Percentiles rank a stretch among this genome's conserved stretches.
Conservation (phyloP, 2,797 vertebrate genomes). For the Megaceryle alcyon region DNA sequence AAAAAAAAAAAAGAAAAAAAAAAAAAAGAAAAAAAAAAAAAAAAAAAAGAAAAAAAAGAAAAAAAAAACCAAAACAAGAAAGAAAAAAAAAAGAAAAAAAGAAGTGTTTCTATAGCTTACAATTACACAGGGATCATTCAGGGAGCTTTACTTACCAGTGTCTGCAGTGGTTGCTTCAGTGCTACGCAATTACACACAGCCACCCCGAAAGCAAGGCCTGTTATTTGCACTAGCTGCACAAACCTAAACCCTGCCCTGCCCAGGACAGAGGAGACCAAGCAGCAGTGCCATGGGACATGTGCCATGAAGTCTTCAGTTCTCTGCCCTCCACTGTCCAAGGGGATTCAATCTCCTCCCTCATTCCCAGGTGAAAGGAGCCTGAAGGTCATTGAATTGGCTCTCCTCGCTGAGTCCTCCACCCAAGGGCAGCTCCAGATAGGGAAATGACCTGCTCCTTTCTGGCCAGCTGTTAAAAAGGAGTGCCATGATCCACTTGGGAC, state of each 20-base stretch:
- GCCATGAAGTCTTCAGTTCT: background rate
- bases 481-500: background rate
- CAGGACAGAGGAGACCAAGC: background rate
- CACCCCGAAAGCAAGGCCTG: background rate
- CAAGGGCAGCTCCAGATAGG: background rate
- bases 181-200: background rate
- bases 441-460: background rate
- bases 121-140: background rate
- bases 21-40: too few relatives aligned
- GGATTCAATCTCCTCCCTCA: background rate
- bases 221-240: background rate
- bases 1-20: background rate
- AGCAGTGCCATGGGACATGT: background rate
- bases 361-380: background rate
- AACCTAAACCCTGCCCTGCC: background rate
- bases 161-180: background rate
- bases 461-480: background rate
- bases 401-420: background rate
- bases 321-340: background rate
- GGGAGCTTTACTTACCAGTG: background rate
- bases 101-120: background rate
- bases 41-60: too few relatives aligned
- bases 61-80: background rate
- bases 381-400: background rate
- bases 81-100: too few relatives aligned